These are phyloP conservation scores for Rapana venosa DNA, from an alignment of 2,888 invertebrate genomes.

Conservation along the genomic window DNA sequence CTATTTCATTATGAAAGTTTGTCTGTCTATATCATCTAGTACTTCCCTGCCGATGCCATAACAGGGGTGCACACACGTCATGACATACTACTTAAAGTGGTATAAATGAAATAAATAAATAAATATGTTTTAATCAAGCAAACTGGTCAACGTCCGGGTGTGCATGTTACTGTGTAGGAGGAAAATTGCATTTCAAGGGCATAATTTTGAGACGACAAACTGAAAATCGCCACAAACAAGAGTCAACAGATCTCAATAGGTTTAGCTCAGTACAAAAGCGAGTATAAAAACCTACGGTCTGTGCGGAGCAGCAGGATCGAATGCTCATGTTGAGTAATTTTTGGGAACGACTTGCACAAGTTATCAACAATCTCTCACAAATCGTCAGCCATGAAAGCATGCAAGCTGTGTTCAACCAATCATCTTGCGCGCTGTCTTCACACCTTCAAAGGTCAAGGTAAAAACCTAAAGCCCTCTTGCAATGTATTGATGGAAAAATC, in stretches of 20 bases:
- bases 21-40: too few species aligned
- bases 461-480: not conserved
- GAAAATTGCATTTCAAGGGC: not conserved
- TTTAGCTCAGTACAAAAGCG: not conserved
- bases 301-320: constrained; percentile 2
- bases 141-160: not conserved
- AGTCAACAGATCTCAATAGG: not conserved
- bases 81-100: too few species aligned
- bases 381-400: not conserved
- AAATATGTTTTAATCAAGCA: too few species aligned
- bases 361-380: not conserved
- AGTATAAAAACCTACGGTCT: not conserved
- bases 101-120: too few species aligned
- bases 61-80: too few species aligned
- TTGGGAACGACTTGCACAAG: not conserved
- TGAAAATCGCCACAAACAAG: not conserved
- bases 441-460: constrained; percentile 22
- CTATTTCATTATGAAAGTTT: too few species aligned
- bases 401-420: constrained; percentile 28
- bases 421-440: not conserved
- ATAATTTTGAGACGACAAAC: not conserved
- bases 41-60: too few species aligned
- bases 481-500: too few species aligned
- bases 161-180: not conserved
- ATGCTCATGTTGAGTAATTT: constrained; percentile 17